Percentiles rank a stretch among this genome's conserved stretches.
Conservation (phyloP, 2,113 vertebrate genomes). For the Callocephalon fimbriatum region DNA sequence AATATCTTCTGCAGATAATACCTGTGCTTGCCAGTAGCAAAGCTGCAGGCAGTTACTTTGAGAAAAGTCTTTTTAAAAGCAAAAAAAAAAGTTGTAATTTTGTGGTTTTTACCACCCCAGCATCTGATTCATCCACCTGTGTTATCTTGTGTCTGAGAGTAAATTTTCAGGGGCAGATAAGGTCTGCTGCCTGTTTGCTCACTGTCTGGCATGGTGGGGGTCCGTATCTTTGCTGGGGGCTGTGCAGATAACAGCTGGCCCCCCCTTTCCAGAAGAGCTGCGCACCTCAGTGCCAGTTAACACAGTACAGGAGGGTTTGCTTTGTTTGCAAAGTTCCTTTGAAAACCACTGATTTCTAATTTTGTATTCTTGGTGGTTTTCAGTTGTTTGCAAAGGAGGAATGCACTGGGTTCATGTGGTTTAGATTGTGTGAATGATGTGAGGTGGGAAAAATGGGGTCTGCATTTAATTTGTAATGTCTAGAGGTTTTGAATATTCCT, state of each 20-base stretch:
- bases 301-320: background rate
- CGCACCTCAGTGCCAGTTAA: background rate
- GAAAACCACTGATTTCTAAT: rapidly evolving
- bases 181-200: background rate
- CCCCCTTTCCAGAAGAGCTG: background rate
- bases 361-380: background rate
- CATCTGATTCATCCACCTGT: background rate
- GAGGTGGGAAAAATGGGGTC: background rate
- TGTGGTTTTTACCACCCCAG: background rate
- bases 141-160: background rate
- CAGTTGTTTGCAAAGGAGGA: background rate
- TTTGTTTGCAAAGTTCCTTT: background rate
- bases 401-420: rapidly evolving
- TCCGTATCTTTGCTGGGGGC: rapidly evolving
- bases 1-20: background rate
- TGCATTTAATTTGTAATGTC: background rate
- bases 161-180: background rate
- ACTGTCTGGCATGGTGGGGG: rapidly evolving
- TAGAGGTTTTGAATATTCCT: background rate
- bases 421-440: background rate
- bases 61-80: background rate
- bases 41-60: background rate
- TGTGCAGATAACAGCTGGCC: background rate
- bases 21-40: background rate
- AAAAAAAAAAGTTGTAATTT: background rate